Evolutionary conservation across 2,113 vertebrate genomes (phyloP).

Genomic region (Hemibagrus wyckioides): DNA sequence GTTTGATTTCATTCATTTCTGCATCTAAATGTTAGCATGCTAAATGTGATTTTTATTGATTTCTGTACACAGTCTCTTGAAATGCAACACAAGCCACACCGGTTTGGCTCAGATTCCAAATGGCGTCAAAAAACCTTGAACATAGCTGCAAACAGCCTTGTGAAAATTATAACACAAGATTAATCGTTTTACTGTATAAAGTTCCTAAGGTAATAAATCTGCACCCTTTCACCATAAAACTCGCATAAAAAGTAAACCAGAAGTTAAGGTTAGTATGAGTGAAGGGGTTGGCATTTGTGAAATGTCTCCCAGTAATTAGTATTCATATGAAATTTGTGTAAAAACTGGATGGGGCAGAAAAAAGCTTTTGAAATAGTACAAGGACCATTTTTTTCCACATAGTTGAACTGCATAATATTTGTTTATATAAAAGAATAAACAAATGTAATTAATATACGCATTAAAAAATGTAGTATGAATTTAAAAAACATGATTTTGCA

Average conservation of each 20-base stretch:
- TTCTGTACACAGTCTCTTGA: not conserved
- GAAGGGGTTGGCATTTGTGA: not conserved
- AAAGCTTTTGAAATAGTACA: not conserved
- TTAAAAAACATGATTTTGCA: not conserved
- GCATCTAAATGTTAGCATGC: not conserved
- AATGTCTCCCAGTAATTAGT: slow-evolving; percentile 11
- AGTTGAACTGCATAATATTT: not conserved
- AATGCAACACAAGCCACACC: not conserved
- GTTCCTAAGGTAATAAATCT: not conserved
- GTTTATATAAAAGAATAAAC: not conserved
- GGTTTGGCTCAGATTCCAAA: not conserved
- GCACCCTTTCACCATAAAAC: not conserved
- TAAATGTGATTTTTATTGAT: not conserved
- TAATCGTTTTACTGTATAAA: not conserved
- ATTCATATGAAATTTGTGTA: not conserved
- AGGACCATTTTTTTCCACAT: not conserved
- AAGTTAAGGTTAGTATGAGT: not conserved
- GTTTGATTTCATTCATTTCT: not conserved
- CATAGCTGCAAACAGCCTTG: not conserved
- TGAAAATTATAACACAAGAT: not conserved
- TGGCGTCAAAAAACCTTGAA: not conserved
- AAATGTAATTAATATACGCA: not conserved
- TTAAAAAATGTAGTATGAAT: not conserved
- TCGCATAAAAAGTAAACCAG: not conserved
- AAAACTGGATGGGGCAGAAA: not conserved